These are phyloP conservation scores for Leptinotarsa lineolata DNA, from an alignment of 1,140 invertebrate species.

Conservation along the genomic window DNA sequence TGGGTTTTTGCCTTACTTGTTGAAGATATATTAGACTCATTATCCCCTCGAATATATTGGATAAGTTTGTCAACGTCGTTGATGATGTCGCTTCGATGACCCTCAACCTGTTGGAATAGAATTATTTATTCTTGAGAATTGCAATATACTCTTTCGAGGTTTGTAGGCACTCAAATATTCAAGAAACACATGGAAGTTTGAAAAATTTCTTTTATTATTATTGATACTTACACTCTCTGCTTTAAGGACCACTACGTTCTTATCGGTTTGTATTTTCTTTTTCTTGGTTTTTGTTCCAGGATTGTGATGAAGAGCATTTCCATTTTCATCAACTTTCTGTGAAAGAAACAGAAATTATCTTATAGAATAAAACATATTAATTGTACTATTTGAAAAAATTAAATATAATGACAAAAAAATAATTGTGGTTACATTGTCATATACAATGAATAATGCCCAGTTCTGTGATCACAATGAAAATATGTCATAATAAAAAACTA, in stretches of 20 bases:
- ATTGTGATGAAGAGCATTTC: slow-evolving; percentile 54
- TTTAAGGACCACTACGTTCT: slow-evolving; percentile 46
- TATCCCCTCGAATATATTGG: slow-evolving; percentile 61
- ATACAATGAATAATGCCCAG: too few relatives aligned
- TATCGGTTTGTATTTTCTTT: slow-evolving; percentile 47
- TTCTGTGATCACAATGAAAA: too few relatives aligned
- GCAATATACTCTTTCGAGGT: too few relatives aligned
- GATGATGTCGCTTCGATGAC: slow-evolving; percentile 53
- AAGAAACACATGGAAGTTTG: too few relatives aligned
- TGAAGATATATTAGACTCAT: slow-evolving; percentile 34
- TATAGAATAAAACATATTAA: too few relatives aligned
- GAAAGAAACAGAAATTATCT: slow-evolving; percentile 27
- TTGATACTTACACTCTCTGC: slow-evolving; percentile 44
- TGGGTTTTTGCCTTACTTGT: slow-evolving; percentile 34
- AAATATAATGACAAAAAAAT: too few relatives aligned
- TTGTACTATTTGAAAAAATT: too few relatives aligned
- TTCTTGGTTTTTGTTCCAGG: slow-evolving; percentile 46
- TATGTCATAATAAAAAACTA: too few relatives aligned
- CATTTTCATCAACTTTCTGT: slow-evolving; percentile 61
- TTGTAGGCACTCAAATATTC: too few relatives aligned
- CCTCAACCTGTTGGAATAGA: slow-evolving; percentile 42
- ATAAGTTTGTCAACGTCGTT: slow-evolving; percentile 58
- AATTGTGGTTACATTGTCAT: too few relatives aligned
- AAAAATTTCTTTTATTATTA: background rate
- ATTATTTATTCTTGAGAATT: background rate